Conservation (phyloP, 2,113 vertebrate genomes). For the Bambusicola thoracicus region DNA sequence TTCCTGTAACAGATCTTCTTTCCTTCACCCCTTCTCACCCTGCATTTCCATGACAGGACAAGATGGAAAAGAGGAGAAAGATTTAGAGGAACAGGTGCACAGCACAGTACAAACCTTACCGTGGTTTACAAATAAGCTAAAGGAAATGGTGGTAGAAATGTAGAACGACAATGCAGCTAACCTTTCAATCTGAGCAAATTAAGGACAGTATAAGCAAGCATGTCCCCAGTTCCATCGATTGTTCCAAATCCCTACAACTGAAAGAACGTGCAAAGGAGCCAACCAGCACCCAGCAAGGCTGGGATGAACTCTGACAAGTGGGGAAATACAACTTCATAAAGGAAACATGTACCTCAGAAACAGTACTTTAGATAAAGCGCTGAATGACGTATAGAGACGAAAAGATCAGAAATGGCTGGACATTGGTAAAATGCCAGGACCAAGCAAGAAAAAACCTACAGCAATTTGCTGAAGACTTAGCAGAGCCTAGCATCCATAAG, state of each 20-base stretch:
- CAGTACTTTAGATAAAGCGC: background rate
- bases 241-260: background rate
- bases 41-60: slow-evolving; percentile 62
- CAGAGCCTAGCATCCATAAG: background rate
- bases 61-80: slow-evolving; percentile 55
- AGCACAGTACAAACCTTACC: background rate
- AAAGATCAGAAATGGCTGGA: background rate
- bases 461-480: background rate
- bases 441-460: background rate
- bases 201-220: background rate
- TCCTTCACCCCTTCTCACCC: slow-evolving; percentile 62
- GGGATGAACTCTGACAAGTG: background rate
- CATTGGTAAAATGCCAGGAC: background rate
- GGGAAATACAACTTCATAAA: background rate
- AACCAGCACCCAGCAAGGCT: background rate
- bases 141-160: slow-evolving; percentile 12
- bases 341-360: background rate
- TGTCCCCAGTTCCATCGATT: background rate
- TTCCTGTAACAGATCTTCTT: slow-evolving; percentile 61
- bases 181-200: background rate
- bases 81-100: slow-evolving; percentile 67
- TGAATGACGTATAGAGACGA: background rate
- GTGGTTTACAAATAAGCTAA: slow-evolving; percentile 31
- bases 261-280: background rate
- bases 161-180: background rate